Evolutionary conservation across 2,113 vertebrate species (phyloP), one percentile per base, ranked within the genome.

Genomic region (Abramis brama): DNA sequence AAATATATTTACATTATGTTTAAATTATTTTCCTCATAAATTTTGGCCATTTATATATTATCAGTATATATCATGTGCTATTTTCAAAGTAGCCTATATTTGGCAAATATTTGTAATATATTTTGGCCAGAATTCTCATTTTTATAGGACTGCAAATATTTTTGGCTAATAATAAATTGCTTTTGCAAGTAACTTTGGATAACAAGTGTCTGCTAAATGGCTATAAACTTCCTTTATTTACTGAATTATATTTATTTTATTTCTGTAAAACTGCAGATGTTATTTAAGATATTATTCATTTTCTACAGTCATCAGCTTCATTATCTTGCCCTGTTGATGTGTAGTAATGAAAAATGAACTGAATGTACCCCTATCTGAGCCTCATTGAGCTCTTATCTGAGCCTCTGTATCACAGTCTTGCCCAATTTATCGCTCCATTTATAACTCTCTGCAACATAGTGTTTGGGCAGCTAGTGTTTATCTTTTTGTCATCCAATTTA

Each of bases 391-490:
- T 60, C 7, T 60, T 60, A 36, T 79, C 55, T 79, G 21, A 79
- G 30, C 55, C 77, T 39, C 52, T 60, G 23, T 79, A 79, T 60
- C 77, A 79, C 23, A 60, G 12, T 60, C 33, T 13, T 25, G 33
- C 33, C 77, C 6, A 43, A 43, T 79, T 10, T 79, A 39, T 59
- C 10, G 5, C 36, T 73, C 36, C 36, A 43, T 73, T n/a, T 73
- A 43, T 57, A 36, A 60, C 57, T 62, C 52, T 60, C 2, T 43
- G 12, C 12, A 52, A 79, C 52, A 57, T 9, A 36, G 30, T n/a
- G 52, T 79, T 79, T 79, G 21, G 17, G 47, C 78, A 80, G 59
- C 19, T 13, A 60, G 33, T 79, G 23, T 62, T 80, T 45, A 36
- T 80, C 23, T 64, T 64, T 80, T 45, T 64, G 13, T 64, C 36